Evolutionary conservation across 1,140 invertebrate species (phyloP), one percentile per base, ranked within the genome.

Genomic region (Uloborus diversus): DNA sequence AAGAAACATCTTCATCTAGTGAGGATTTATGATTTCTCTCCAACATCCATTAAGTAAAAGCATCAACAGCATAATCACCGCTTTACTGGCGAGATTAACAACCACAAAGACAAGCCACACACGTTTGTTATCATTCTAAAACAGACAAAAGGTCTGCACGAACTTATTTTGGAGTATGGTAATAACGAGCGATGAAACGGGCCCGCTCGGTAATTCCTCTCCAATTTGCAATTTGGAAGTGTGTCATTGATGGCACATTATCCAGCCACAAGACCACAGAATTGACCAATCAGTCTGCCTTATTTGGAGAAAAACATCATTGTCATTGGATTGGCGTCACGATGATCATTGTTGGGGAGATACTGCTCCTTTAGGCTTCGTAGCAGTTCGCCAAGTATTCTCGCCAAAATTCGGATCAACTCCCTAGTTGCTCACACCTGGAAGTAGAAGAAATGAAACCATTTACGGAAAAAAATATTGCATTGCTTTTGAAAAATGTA

Each of bases 281-380:
- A 42, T 20, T 51, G 56, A 33, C 71, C 71, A 75, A 64, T 75
- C 69, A 53, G 23, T 14, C n/a, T n/a, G 56, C 47, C 35, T 73
- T 51, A 66, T 66, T 66, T 27, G 17, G 0, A 42, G 27, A n/a
- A 53, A 51, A 56, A 56, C 42, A 56, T 33, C 42, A 75, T 75
- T 75, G 71, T 75, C 71, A 75, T 75, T 75, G 69, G 32, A n/a
- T 62, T 62, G 71, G 71, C 71, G 57, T 75, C 71, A 56, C 30
- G 69, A 51, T 17, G 59, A 59, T 75, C 71, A 75, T 75, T 75
- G 57, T 35, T 71, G 33, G n/a, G 4, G 5, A 2, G 28, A n/a
- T 59, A 13, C 4, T 71, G 27, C 3, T 37, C 47, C 23, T 61
- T 27, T 71, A 17, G n/a, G 23, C 25, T 28, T n/a, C n/a, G 61